A percentile compares a stretch with the other conserved stretches of the same genome.
phyloP scores from a whole-genome alignment of 2,888 invertebrate genomes.

The Chalcosyrphus nemorum region DNA sequence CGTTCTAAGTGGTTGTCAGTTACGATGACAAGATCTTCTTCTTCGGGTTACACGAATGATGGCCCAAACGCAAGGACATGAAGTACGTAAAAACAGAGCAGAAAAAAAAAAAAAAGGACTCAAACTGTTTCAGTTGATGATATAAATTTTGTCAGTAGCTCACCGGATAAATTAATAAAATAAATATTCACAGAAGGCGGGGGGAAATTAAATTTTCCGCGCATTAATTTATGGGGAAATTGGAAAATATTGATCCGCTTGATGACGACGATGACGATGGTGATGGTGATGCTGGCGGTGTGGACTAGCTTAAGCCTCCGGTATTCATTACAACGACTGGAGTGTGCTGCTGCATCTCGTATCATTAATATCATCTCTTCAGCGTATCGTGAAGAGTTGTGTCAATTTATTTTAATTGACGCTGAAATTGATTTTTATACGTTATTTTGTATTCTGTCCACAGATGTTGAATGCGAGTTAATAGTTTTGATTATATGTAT shows the following conservation, averaged over 20 bases:
- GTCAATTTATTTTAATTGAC: conserved; percentile 48
- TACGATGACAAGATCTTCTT: conserved; percentile 57
- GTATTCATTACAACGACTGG: conserved; percentile 28
- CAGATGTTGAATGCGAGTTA: not conserved
- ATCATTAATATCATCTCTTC: conserved; percentile 13
- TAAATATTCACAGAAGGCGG: conserved; percentile 62
- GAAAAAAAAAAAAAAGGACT: not conserved
- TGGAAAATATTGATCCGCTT: conserved; percentile 71
- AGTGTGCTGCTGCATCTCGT: not conserved
- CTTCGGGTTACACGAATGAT: conserved; percentile 20
- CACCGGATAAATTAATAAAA: conserved; percentile 69
- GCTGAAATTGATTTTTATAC: conserved; percentile 6
- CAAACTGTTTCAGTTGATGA: conserved; percentile 49
- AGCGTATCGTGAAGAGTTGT: conserved; percentile 20
- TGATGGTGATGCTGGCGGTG: not conserved
- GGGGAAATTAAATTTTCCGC: conserved; percentile 72
- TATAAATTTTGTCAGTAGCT: conserved; percentile 56
- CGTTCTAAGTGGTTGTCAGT: conserved; percentile 49
- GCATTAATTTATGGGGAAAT: conserved; percentile 71
- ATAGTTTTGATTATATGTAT: not conserved
- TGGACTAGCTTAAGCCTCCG: conserved; percentile 18
- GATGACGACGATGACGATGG: conserved; percentile 2
- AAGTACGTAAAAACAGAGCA: not conserved
- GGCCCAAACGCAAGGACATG: not conserved
- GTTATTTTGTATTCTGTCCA: not conserved